Conservation (phyloP, 2,113 vertebrate genomes). For the Forbesichthys papilliferus region DNA sequence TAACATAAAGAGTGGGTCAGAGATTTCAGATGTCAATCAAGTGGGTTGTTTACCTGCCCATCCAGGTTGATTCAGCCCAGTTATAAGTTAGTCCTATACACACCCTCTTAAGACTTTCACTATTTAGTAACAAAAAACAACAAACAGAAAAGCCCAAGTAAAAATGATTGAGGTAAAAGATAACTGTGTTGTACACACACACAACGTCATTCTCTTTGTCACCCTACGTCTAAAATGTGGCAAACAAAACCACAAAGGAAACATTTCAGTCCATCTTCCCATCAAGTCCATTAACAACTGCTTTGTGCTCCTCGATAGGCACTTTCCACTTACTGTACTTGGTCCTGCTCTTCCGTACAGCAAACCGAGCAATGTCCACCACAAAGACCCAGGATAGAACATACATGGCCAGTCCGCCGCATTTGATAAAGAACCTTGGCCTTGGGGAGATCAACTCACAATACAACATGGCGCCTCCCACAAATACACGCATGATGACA, state of each 20-base stretch:
- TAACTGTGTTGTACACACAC: background rate
- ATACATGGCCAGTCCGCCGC: conserved; percentile 91
- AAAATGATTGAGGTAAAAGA: too few species aligned
- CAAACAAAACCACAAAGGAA: background rate
- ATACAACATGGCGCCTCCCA: conserved; percentile 91
- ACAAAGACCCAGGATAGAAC: conserved; percentile 91
- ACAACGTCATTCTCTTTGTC: conserved; percentile 7
- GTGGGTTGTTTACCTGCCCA: too few species aligned
- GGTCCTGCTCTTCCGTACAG: conserved; percentile 81
- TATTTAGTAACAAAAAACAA: background rate
- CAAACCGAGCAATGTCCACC: conserved; percentile 89
- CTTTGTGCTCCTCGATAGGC: conserved; percentile 34
- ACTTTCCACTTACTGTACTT: conserved; percentile 79
- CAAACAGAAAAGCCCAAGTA: too few species aligned
- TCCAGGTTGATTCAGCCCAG: background rate
- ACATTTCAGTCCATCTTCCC: conserved; percentile 69
- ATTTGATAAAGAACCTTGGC: conserved; percentile 92
- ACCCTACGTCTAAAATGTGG: background rate
- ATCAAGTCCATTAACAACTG: conserved; percentile 69
- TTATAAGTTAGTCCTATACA: background rate
- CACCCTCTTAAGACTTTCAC: background rate
- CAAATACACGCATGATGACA: conserved; percentile 86
- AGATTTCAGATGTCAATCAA: background rate
- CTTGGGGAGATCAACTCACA: conserved; percentile 88
- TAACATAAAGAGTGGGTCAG: background rate